Conservation (phyloP, 2,888 invertebrate genomes). For the Morpho deidamia region DNA sequence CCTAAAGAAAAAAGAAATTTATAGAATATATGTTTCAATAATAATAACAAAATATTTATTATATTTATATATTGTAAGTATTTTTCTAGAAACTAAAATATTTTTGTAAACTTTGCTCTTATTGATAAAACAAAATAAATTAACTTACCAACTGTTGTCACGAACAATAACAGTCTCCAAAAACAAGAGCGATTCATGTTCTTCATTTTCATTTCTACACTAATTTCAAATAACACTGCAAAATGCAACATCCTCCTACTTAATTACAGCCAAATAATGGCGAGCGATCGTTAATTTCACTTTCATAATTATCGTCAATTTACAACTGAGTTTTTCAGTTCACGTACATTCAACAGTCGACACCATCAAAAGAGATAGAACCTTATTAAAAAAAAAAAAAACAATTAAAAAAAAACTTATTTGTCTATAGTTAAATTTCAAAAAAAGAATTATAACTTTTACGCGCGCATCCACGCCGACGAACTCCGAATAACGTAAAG, state of each 20-base stretch:
- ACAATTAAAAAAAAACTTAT: slow-evolving; percentile 6
- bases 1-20: too few relatives aligned
- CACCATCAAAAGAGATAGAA: slow-evolving; percentile 1
- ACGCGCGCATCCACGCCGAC: slow-evolving; percentile 50
- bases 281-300: slow-evolving; percentile 28
- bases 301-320: slow-evolving; percentile 31
- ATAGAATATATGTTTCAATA: too few relatives aligned
- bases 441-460: slow-evolving; percentile 33
- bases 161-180: slow-evolving; percentile 46
- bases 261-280: slow-evolving; percentile 35
- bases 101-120: too few relatives aligned
- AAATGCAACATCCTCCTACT: slow-evolving; percentile 25
- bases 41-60: too few relatives aligned
- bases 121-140: background rate
- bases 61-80: too few relatives aligned
- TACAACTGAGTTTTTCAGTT: slow-evolving; percentile 13
- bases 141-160: slow-evolving; percentile 54
- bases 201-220: slow-evolving; percentile 44
- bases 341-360: background rate
- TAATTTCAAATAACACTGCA: slow-evolving; percentile 27
- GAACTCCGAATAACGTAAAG: slow-evolving; percentile 46
- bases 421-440: background rate
- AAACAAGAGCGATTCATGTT: slow-evolving; percentile 46
- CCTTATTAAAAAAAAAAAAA: background rate
- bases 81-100: too few relatives aligned